Base-by-base conservation (phyloP, 1,140 invertebrate species). In the Halesus radiatus region DNA sequence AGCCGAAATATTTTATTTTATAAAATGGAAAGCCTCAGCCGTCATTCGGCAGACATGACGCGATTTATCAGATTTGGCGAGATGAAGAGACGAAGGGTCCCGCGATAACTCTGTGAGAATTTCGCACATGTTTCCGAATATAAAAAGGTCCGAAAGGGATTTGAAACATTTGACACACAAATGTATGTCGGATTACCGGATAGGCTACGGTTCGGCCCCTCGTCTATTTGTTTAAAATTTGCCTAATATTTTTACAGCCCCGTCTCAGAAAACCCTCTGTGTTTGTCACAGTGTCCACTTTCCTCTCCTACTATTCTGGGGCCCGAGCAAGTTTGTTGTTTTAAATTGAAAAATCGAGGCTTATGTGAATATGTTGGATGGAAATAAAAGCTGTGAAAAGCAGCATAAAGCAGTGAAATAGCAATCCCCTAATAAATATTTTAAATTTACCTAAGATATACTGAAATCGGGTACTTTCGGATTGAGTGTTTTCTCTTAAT, bases 161-260 rank as follows among this genome's bases (percentile, higher is more conserved):
- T 75, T 75, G 72, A 37, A 75, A 58, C 72, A 75, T 75, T 75
- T 75, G 72, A 75, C 72, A 75, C 23, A 58, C 72, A 75, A 75
- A 75, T 75, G 72, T 75, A 75, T 75, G 72, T 56, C 22, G 72
- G 72, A 75, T 75, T 75, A 58, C 52, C 72, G 22, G 53, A 53
- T 29, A 37, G 62, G 62, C 26, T 37, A 16, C 68, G 37, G 32
- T 20, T 29, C 50, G 68, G 68, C 10, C 18, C 54, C 18, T 72
- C 62, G n/a, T 32, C 72, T 75, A 75, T 75, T 75, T 75, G 72
- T 75, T 75, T 58, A 75, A 75, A 75, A 75, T 75, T 75, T 75
- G 53, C 72, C 53, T 75, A 75, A 75, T 75, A 75, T 75, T 75
- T 75, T 75, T 29, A 8, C 54, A 16, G 72, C 20, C n/a, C 45